Evolutionary conservation across 2,113 vertebrate species (phyloP).

Genomic region (Podocnemis expansa): DNA sequence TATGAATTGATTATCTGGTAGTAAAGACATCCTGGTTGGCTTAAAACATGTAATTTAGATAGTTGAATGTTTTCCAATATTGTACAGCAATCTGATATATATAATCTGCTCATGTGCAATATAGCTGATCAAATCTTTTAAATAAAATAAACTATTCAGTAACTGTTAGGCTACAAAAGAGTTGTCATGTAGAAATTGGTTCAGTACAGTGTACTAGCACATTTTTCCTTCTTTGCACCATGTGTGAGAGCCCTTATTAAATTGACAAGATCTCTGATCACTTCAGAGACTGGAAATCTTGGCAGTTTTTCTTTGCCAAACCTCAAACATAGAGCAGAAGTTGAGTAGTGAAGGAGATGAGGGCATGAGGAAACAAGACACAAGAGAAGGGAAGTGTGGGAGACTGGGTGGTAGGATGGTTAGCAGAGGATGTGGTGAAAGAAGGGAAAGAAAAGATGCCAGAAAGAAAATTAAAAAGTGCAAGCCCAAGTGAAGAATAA

Average conservation of each 20-base stretch:
- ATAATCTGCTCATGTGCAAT: background rate
- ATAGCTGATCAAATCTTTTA: background rate
- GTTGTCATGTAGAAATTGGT: background rate
- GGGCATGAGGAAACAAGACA: background rate
- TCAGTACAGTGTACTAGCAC: background rate
- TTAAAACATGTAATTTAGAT: background rate
- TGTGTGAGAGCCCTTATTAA: background rate
- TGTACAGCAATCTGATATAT: background rate
- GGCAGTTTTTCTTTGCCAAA: background rate
- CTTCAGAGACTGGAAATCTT: background rate
- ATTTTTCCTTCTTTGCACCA: background rate
- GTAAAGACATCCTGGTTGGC: background rate
- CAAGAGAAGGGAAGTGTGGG: background rate
- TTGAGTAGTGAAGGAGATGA: background rate
- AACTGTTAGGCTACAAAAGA: background rate
- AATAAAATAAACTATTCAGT: background rate
- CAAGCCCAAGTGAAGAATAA: background rate
- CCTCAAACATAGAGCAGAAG: background rate
- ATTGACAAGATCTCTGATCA: background rate
- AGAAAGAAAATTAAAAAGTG: background rate
- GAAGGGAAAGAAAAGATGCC: background rate
- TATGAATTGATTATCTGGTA: background rate
- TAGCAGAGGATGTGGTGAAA: background rate
- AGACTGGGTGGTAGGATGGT: background rate
- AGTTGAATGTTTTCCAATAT: background rate